These are phyloP conservation scores for Pempheris klunzingeri DNA, from an alignment of 2,797 vertebrate genomes.

Conservation along the genomic window DNA sequence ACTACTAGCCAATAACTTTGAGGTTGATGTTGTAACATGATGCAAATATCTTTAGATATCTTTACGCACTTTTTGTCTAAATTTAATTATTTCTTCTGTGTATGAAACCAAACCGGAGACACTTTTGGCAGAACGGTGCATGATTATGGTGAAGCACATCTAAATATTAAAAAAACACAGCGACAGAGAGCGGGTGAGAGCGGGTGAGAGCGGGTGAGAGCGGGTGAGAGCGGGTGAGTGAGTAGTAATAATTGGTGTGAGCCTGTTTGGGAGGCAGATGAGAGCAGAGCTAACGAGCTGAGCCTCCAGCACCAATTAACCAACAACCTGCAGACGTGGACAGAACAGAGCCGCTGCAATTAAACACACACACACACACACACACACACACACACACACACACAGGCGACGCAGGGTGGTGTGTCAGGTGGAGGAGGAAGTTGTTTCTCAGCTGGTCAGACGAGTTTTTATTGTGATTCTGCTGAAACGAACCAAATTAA, in stretches of 20 bases:
- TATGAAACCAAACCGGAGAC: not conserved
- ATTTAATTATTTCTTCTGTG: not conserved
- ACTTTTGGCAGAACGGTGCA: not conserved
- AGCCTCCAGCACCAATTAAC: slow-evolving; percentile 69
- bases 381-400: slow-evolving; percentile 21
- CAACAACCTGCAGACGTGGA: slow-evolving; percentile 64
- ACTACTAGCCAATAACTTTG: too few relatives aligned
- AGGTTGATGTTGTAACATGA: too few relatives aligned
- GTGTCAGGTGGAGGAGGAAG: slow-evolving; percentile 21
- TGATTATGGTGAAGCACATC: not conserved
- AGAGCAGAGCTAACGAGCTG: slow-evolving; percentile 64
- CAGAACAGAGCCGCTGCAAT: slow-evolving; percentile 52
- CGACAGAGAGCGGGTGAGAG: not conserved
- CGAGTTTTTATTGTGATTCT: not conserved
- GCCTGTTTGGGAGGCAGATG: slow-evolving; percentile 66
- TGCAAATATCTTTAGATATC: too few relatives aligned
- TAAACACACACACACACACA: slow-evolving; percentile 55
- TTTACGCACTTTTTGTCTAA: too few relatives aligned
- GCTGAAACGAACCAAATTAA: not conserved
- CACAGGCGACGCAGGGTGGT: slow-evolving; percentile 6
- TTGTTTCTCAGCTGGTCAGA: slow-evolving; percentile 33
- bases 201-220: not conserved
- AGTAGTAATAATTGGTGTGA: slow-evolving; percentile 61
- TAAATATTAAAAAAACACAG: not conserved
- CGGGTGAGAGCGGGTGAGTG: not conserved